Base-by-base conservation (phyloP, 1,140 invertebrate species). In the Camponotus pennsylvanicus region DNA sequence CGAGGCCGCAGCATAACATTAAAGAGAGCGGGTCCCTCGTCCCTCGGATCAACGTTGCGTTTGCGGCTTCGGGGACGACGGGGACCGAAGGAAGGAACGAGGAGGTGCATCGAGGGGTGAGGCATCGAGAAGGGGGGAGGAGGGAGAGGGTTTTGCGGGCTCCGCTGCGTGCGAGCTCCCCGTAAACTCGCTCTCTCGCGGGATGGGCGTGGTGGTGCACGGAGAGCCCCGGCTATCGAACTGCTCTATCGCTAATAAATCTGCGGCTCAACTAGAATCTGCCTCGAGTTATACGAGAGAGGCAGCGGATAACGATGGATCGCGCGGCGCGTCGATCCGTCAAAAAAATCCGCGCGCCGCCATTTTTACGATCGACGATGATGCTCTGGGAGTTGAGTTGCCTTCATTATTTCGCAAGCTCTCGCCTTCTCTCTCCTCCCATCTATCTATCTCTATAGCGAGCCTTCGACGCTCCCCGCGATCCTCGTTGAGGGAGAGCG, bases 251-350 rank as follows among this genome's bases (percentile, higher is more conserved):
- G 91, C 90, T 93, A 93, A 94, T 94, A 94, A 94, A 94, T 94
- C 93, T 93, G 91, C 87, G 89, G 87, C 93, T 93, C 93, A 94
- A 94, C 93, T 94, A 94, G 93, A 93, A 93, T 92, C 92, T 87
- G 92, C 92, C 92, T 87, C 80, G 89, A 92, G 93, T 92, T 92
- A 91, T 91, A 84, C 64, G 73, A 76, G 49, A 52, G 49, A 15
- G 59, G 59, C 59, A 77, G 83, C 86, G 89, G 80, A 89, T 87
- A 89, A 85, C 80, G 75, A 87, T 73, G 84, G 73, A 86, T 90
- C 80, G 76, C 42, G 11, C 13, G 27, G 73, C 45, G 21, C 57
- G 52, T 34, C 49, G 59, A 86, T 76, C 84, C 84, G 85, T 86
- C 63, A 67, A 91, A 89, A 89, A 86, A 89, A 52, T 88, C 67